A percentile compares a stretch with the other conserved stretches of the same genome.
Conservation (phyloP, 2,113 vertebrate genomes). For the Puntigrus tetrazona region DNA sequence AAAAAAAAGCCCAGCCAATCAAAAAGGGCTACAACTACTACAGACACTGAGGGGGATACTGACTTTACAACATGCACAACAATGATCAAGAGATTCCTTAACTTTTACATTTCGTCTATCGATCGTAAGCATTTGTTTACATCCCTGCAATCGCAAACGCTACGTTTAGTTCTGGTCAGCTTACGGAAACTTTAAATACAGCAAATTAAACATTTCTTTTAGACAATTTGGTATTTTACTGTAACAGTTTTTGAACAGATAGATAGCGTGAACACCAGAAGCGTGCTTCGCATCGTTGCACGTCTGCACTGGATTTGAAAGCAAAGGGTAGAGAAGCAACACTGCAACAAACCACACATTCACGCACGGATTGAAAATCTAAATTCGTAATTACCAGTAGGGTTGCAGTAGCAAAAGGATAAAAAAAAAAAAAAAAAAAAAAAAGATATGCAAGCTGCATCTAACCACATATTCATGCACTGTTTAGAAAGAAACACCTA, state of each 20-base stretch:
- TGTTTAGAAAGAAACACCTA: not conserved
- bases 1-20: not conserved
- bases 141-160: not conserved
- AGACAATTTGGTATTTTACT: not conserved
- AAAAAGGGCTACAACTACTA: not conserved
- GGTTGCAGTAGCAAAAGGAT: too few relatives aligned
- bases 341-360: not conserved
- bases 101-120: not conserved
- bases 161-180: not conserved
- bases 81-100: not conserved
- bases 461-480: not conserved
- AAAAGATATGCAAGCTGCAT: not conserved
- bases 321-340: not conserved
- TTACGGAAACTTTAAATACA: not conserved
- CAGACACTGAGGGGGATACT: not conserved
- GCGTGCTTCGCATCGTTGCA: not conserved
- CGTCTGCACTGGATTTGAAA: not conserved
- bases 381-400: not conserved
- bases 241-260: not conserved
- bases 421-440: too few relatives aligned
- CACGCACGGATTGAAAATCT: not conserved
- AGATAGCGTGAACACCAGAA: not conserved
- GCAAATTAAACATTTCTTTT: not conserved
- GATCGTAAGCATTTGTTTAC: not conserved
- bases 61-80: not conserved